These are phyloP conservation scores for Enteromius viviparus DNA, from an alignment of 2,797 vertebrate genomes.

Conservation along the genomic window DNA sequence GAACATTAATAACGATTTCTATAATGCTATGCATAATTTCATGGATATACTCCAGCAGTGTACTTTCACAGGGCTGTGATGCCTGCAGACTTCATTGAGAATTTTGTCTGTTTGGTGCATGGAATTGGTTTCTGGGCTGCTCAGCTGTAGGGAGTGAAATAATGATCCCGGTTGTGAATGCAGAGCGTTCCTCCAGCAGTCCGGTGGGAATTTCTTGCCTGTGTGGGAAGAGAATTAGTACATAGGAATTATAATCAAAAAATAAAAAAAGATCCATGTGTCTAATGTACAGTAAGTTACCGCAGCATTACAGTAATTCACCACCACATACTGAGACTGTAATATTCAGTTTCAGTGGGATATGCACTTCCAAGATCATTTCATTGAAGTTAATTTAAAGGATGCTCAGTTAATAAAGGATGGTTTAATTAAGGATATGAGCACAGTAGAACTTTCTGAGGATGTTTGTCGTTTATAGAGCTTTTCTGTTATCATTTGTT, in stretches of 20 bases:
- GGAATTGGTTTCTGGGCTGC: constrained; percentile 28
- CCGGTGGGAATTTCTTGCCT: constrained; percentile 35
- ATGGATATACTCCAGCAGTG: background rate
- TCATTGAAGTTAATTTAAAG: constrained; percentile 7
- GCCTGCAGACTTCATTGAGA: background rate
- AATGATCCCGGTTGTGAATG: constrained; percentile 38
- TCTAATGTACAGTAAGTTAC: constrained; percentile 16
- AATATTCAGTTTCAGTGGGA: background rate
- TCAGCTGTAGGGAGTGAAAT: constrained; percentile 44
- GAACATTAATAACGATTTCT: background rate
- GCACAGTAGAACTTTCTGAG: constrained; percentile 19
- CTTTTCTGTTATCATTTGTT: constrained; percentile 35
- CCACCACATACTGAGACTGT: background rate
- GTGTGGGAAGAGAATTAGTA: constrained; percentile 37
- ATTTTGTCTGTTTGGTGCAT: constrained; percentile 22
- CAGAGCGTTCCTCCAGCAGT: constrained; percentile 20
- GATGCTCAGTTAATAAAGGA: constrained; percentile 11
- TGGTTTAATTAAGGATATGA: constrained; percentile 18
- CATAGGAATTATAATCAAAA: constrained; percentile 30
- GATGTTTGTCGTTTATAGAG: constrained; percentile 5
- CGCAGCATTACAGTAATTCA: background rate
- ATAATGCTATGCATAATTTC: background rate
- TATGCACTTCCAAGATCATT: background rate
- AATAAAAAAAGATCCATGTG: background rate
- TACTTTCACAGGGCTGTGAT: constrained; percentile 6